phyloP scores from a whole-genome alignment of 2,797 vertebrate species.

The Micropoecilia bifurca region DNA sequence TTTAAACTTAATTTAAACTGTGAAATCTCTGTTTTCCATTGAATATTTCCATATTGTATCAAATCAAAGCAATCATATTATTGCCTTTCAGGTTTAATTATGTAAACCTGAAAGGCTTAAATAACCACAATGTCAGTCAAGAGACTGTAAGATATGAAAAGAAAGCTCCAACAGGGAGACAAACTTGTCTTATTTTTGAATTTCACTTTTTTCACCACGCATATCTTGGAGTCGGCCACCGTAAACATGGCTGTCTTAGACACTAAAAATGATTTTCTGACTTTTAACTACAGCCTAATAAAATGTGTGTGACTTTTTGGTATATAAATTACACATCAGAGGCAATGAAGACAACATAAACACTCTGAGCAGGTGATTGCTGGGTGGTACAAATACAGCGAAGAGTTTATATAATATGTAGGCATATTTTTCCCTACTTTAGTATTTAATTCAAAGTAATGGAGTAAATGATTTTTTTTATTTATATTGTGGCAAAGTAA shows the following conservation, averaged over 20 bases:
- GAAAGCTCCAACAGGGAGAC: neutral
- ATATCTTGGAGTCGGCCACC: neutral
- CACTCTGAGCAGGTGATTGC: neutral
- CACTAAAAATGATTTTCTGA: neutral
- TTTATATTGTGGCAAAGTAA: neutral
- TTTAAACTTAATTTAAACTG: neutral
- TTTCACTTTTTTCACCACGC: neutral
- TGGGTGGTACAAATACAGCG: neutral
- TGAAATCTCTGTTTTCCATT: neutral
- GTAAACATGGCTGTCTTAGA: neutral
- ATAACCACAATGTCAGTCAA: neutral
- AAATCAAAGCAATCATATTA: neutral
- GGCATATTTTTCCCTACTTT: neutral
- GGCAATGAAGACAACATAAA: neutral
- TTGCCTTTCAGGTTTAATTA: neutral
- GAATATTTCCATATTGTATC: neutral
- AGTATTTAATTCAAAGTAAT: neutral
- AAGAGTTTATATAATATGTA: neutral
- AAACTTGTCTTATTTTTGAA: neutral
- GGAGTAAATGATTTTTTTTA: neutral
- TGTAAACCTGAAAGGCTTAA: neutral
- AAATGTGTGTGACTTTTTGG: neutral
- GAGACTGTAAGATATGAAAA: neutral
- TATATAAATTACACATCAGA: neutral
- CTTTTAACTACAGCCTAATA: neutral